phyloP scores from a whole-genome alignment of 2,113 vertebrate genomes.

The Podarcis raffonei region DNA sequence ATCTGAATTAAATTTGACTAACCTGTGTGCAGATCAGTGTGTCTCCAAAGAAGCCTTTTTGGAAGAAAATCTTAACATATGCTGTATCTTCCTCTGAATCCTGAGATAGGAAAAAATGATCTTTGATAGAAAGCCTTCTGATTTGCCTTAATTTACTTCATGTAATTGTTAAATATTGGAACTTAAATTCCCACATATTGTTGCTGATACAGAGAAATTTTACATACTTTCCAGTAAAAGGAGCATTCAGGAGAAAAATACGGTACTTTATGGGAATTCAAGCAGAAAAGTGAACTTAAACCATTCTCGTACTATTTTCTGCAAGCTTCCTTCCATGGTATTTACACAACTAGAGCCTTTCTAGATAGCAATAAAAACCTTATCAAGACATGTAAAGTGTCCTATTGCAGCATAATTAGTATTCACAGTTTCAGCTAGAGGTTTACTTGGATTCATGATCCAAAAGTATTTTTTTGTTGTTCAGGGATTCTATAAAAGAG shows the following conservation, averaged over 20 bases:
- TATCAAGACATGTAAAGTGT: background rate
- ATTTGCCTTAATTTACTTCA: background rate
- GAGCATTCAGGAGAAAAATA: background rate
- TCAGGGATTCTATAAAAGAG: background rate
- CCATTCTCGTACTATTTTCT: background rate
- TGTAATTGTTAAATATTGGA: background rate
- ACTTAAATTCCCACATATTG: background rate
- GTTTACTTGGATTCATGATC: background rate
- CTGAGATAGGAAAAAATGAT: background rate
- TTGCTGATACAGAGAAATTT: background rate
- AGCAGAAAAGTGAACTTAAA: background rate
- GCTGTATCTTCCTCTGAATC: background rate
- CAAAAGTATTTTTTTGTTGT: background rate
- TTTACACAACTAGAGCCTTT: background rate
- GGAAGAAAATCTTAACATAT: background rate
- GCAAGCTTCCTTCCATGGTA: background rate
- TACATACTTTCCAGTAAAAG: background rate
- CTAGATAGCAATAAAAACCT: background rate
- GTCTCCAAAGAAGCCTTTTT: background rate
- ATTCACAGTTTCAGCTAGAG: background rate
- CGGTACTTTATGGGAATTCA: background rate
- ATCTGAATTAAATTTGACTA: conserved; percentile 1
- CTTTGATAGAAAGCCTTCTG: background rate
- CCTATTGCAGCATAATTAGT: background rate
- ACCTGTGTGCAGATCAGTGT: background rate